A percentile compares a stretch with the other conserved stretches of the same genome.
phyloP scores from a whole-genome alignment of 2,888 invertebrate species.

The Alviniconcha strummeri region DNA sequence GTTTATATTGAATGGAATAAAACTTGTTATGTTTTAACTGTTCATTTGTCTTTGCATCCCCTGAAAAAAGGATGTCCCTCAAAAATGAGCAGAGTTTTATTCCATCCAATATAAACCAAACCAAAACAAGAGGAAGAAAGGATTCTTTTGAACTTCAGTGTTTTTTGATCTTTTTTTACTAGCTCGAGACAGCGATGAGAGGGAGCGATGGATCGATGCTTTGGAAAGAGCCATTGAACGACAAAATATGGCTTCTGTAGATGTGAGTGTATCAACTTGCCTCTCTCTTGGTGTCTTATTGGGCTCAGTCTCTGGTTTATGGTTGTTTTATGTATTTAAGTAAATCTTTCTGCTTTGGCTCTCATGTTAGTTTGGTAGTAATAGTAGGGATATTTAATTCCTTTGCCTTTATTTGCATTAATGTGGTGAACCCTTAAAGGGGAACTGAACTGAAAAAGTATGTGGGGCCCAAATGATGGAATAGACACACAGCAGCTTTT shows the following conservation, averaged over 20 bases:
- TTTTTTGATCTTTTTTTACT: conserved; percentile 9
- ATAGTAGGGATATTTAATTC: not conserved
- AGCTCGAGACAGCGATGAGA: conserved; percentile 93
- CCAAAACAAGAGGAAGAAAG: not conserved
- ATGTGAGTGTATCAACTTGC: not conserved
- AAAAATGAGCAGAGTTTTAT: too few species aligned
- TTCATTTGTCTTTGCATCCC: too few species aligned
- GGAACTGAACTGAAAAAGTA: too few species aligned
- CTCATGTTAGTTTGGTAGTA: not conserved
- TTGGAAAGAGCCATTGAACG: conserved; percentile 86
- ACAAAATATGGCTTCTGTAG: not conserved
- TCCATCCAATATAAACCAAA: too few species aligned
- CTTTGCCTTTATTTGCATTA: too few species aligned
- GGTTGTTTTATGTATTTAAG: not conserved
- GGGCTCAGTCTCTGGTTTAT: not conserved
- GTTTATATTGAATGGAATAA: too few species aligned
- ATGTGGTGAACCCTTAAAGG: too few species aligned
- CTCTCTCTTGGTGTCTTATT: too few species aligned
- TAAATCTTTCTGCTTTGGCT: not conserved
- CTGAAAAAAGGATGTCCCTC: too few species aligned
- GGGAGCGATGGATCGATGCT: conserved; percentile 96
- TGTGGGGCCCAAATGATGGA: too few species aligned
- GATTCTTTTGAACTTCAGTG: not conserved
- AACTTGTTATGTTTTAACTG: too few species aligned
- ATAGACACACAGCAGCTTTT: too few species aligned